Evolutionary conservation across 1,140 invertebrate species (phyloP), one percentile per base, ranked within the genome.

Genomic region (Polypedilum vanderplanki): DNA sequence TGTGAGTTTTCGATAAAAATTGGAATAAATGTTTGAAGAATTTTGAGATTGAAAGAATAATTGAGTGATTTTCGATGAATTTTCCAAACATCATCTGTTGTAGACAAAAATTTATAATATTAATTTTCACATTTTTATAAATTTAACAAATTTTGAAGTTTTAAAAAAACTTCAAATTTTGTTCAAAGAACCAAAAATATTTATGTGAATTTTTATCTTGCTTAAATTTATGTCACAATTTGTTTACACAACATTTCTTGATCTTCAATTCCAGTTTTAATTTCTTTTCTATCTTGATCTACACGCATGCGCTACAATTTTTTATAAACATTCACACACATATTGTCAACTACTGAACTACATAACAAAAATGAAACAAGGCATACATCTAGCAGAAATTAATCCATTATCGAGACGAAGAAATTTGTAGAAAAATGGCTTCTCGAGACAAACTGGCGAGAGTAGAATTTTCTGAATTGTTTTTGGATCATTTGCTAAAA

Each of bases 1-100:
- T 75, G 57, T 41, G 75, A 7, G n/a, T 73, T 75, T 33, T 75
- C 75, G 18, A 67, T 70, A 20, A 75, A 75, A 70, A 75, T 75
- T 18, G 75, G 75, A 24, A 75, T 67, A 18, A 75, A 75, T 0
- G 75, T 67, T 41, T 70, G 75, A 1, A 75, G 40, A 73, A 75
- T 75, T 41, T 41, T 33, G 0, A 57, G 17, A 41, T 75, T 75
- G 67, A 75, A 75, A 18, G 75, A 57, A 17, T 64, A 65, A 70
- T 75, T 75, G 17, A 75, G 24, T 0, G 65, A 65, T 20, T 75
- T 75, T 17, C 75, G 57, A 17, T 70, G 57, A 10, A 41, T 15
- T 41, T 75, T 75, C 75, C 75, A 75, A n/a, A 75, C 41, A 18
- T 74, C 40, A 15, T 41, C 74, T 74, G 41, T 17, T 41, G 4